Evolutionary conservation across 2,113 vertebrate genomes (phyloP), one percentile per base, ranked within the genome.

Genomic region (Oreochromis niloticus): DNA sequence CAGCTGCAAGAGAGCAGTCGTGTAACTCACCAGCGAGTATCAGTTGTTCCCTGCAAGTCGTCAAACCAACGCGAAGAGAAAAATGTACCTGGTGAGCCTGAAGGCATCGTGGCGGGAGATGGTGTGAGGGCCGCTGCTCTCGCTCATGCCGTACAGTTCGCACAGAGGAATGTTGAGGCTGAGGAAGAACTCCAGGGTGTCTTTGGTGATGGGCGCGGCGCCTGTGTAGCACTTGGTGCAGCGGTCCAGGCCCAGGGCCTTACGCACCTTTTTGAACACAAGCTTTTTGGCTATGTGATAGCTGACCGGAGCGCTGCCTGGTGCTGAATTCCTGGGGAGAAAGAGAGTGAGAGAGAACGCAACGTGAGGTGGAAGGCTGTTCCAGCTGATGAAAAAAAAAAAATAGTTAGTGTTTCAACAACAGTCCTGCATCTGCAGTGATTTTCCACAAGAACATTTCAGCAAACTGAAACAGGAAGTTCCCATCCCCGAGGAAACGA

Each of bases 121-220:
- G 0, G 97, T 96, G 92, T 99, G 98, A 2, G 98, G 98, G 1
- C 99, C 99, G 0, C 96, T 95, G 95, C 97, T 96, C 89, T 99
- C 98, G 0, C 97, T 99, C 98, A 99, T 97, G 24, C 99, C 99
- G 0, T 99, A 99, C 52, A 98, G 94, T 91, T 99, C 98, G 0
- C 96, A 94, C 7, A 99, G 83, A 0, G 97, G 97, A 1, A 99
- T 96, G 87, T 99, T 97, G 30, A 99, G 96, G 85, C 98, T 99
- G n/a, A 99, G 88, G 59, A 99, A 99, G 94, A 98, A 99, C 36
- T 99, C 97, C 36, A 98, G 87, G 0, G 97, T 99, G 13, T 99
- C 97, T 46, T 95, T 97, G 91, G 96, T 94, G 63, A 99, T 98
- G 52, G 98, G 97, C 0, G 97, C 98, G 0, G 98, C 98, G 2